Evolutionary conservation across 2,888 invertebrate species (phyloP).

Genomic region (Drosophila colorata): DNA sequence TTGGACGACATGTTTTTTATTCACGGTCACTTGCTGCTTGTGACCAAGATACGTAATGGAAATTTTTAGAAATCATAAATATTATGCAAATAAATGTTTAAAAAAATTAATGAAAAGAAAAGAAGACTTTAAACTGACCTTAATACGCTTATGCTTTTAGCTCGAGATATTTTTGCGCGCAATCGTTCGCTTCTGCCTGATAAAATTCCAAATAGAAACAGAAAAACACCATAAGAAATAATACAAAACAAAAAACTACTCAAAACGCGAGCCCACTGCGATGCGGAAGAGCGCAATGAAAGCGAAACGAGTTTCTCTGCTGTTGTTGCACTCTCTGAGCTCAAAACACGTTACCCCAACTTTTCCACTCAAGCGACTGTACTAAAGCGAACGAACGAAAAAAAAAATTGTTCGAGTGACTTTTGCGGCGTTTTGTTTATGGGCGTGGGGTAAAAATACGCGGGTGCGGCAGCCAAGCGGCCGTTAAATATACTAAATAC

Average conservation of each 20-base stretch:
- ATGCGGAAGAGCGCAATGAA: constrained; percentile 30
- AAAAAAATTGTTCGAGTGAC: constrained; percentile 52
- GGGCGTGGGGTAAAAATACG: constrained; percentile 63
- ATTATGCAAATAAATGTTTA: constrained; percentile 14
- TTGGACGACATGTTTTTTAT: constrained; percentile 79
- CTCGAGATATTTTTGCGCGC: constrained; percentile 66
- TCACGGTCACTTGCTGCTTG: constrained; percentile 31
- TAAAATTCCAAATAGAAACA: constrained; percentile 73
- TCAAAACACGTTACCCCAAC: constrained; percentile 13
- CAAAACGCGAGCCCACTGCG: constrained; percentile 34
- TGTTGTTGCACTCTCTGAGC: constrained; percentile 20
- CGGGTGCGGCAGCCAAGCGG: constrained; percentile 36
- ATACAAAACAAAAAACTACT: constrained; percentile 46
- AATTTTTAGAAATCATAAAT: background rate
- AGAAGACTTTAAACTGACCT: constrained; percentile 51
- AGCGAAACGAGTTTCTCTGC: constrained; percentile 52
- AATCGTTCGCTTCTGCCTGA: constrained; percentile 59
- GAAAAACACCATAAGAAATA: constrained; percentile 41
- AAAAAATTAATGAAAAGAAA: background rate
- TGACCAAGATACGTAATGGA: background rate
- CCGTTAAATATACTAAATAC: constrained; percentile 26
- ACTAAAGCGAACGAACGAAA: constrained; percentile 72
- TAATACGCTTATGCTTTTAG: constrained; percentile 48
- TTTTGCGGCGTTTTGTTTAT: constrained; percentile 78
- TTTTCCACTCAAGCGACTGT: constrained; percentile 76